Evolutionary conservation across 1,140 invertebrate genomes (phyloP).

Genomic region (Contarinia nasturtii): DNA sequence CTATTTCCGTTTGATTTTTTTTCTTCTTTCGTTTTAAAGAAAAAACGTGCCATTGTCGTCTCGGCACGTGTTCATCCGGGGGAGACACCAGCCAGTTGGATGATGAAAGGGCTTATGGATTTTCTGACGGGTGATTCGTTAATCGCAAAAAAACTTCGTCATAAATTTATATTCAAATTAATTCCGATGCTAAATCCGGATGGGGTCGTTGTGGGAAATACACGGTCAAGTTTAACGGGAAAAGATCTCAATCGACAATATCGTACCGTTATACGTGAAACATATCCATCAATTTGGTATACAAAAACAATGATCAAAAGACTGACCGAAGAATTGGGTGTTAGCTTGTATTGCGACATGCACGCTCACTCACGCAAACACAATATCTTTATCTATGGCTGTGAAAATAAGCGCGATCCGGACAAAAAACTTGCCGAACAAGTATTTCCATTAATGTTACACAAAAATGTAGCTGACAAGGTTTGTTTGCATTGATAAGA

Average conservation of each 20-base stretch:
- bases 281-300: slow-evolving; percentile 86
- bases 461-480: slow-evolving; percentile 82
- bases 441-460: slow-evolving; percentile 80
- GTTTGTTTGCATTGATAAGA: slow-evolving; percentile 27
- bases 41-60: slow-evolving; percentile 67
- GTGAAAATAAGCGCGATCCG: slow-evolving; percentile 63
- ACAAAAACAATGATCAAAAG: slow-evolving; percentile 73
- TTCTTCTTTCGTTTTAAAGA: too few species aligned
- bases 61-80: slow-evolving; percentile 89
- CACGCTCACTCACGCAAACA: slow-evolving; percentile 88
- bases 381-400: slow-evolving; percentile 93
- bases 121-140: slow-evolving; percentile 67
- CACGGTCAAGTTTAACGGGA: slow-evolving; percentile 71
- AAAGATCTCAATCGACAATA: slow-evolving; percentile 79
- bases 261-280: slow-evolving; percentile 68
- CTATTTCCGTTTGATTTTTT: slow-evolving; percentile 8
- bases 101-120: slow-evolving; percentile 90
- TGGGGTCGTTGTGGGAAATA: slow-evolving; percentile 80
- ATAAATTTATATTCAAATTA: slow-evolving; percentile 89
- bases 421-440: slow-evolving; percentile 68
- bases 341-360: slow-evolving; percentile 85
- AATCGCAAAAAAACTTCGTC: slow-evolving; percentile 56
- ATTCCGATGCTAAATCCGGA: slow-evolving; percentile 94
- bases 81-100: slow-evolving; percentile 87
- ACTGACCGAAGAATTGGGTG: slow-evolving; percentile 77